phyloP scores from a whole-genome alignment of 1,140 invertebrate genomes.

The Trialeurodes vaporariorum region DNA sequence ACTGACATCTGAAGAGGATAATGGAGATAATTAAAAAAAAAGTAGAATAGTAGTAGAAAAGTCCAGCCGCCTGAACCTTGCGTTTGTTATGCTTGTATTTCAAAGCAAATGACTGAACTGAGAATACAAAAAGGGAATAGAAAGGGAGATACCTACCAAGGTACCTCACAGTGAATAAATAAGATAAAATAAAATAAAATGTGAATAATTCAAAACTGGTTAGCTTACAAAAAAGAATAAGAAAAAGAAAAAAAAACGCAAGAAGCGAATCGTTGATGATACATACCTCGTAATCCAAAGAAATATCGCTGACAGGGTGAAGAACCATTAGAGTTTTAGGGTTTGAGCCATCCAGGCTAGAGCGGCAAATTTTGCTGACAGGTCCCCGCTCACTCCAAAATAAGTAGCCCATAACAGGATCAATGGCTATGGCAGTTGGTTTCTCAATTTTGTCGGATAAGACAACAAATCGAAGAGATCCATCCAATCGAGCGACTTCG shows the following conservation, averaged over 20 bases:
- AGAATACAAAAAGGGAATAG: too few species aligned
- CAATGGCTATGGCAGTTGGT: constrained; percentile 45
- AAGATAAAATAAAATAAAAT: constrained; percentile 21
- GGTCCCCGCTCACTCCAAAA: constrained; percentile 49
- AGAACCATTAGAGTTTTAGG: constrained; percentile 33
- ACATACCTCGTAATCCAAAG: constrained; percentile 42
- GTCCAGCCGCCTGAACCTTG: too few species aligned
- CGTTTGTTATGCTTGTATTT: too few species aligned
- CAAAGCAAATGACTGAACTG: too few species aligned
- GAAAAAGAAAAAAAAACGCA: background rate
- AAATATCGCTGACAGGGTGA: constrained; percentile 40
- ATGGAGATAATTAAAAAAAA: too few species aligned
- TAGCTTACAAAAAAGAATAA: background rate
- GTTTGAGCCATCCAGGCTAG: constrained; percentile 46
- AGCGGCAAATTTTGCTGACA: constrained; percentile 40
- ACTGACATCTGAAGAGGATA: too few species aligned
- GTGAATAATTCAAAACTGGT: background rate
- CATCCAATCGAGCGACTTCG: constrained; percentile 40
- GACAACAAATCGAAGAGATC: constrained; percentile 38
- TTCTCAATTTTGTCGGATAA: constrained; percentile 35
- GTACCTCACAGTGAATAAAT: too few species aligned
- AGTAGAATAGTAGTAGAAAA: too few species aligned
- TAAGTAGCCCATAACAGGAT: constrained; percentile 47
- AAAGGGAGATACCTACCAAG: too few species aligned
- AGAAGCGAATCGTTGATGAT: background rate